Evolutionary conservation across 1,140 invertebrate species (phyloP), one percentile per base, ranked within the genome.

Genomic region (Choristoneura fumiferana): DNA sequence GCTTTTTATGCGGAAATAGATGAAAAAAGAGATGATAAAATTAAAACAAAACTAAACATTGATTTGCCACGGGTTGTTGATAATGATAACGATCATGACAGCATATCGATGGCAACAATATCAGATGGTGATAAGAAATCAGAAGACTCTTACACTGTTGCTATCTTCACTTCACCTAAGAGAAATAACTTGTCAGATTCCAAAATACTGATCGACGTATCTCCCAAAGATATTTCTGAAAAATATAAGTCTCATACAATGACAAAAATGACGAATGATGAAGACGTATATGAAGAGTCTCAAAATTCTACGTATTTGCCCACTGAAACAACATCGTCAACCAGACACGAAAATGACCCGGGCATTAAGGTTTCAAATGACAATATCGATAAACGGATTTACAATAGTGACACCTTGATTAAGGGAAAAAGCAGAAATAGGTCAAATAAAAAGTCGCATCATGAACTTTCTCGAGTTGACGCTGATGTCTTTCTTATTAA

Each of bases 61-160:
- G 68, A 74, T 54, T 45, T 81, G 37, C 79, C 78, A 0, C 63
- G 65, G 58, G 66, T 78, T 49, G 62, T 76, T 49, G 62, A 53
- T 9, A 63, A 33, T 35, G 63, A 74, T 13, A 73, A 66, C 53
- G 62, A 53, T 9, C 62, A 33, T 35, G 63, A 74, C n/a, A 73
- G 67, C 53, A 52, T 39, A 22, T 82, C 78, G 13, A 39, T 49
- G 29, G 57, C 57, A 43, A 67, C 58, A 6, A 61, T 60, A 53
- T 78, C 78, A 5, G 70, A 73, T 49, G 53, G 54, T 54, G 69
- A 78, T 15, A 74, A 71, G 53, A 73, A 70, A 56, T 78, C 80
- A 12, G 14, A 69, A 61, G 64, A 73, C 65, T 78, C 74, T 12
- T 74, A 70, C 49, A 71, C 55, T 37, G n/a, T 68, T 5, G 59